phyloP scores from a whole-genome alignment of 2,888 invertebrate species.

The Watsonalla binaria region DNA sequence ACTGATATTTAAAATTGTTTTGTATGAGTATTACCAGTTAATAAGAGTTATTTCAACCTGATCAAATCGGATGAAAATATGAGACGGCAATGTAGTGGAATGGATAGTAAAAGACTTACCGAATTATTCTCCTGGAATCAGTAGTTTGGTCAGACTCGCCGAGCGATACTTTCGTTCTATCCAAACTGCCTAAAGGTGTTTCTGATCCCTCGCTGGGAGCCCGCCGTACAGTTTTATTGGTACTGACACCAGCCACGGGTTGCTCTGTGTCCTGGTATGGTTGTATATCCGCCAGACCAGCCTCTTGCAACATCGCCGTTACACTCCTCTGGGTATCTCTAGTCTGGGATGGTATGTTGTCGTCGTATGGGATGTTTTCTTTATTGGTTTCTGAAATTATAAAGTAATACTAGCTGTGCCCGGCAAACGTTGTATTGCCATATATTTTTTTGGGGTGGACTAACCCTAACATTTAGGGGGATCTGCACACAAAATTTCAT shows the following conservation, averaged over 20 bases:
- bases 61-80: background rate
- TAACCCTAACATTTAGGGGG: too few species aligned
- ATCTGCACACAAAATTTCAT: too few species aligned
- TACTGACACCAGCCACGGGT: background rate
- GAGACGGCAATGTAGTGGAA: background rate
- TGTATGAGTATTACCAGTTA: too few species aligned
- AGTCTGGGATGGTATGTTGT: conserved; percentile 19
- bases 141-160: conserved; percentile 59
- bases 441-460: too few species aligned
- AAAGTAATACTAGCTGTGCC: too few species aligned
- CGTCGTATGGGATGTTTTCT: conserved; percentile 22
- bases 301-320: conserved; percentile 42
- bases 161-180: conserved; percentile 64
- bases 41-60: too few species aligned
- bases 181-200: conserved; percentile 60
- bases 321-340: conserved; percentile 28
- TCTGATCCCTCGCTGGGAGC: conserved; percentile 41
- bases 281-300: conserved; percentile 44
- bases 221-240: conserved; percentile 4
- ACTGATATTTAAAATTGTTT: too few species aligned
- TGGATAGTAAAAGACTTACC: conserved; percentile 27
- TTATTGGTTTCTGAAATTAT: conserved; percentile 28
- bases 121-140: conserved; percentile 50
- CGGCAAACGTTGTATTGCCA: too few species aligned
- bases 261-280: conserved; percentile 1